phyloP scores from a whole-genome alignment of 2,888 invertebrate genomes.

The Elysia crispata region DNA sequence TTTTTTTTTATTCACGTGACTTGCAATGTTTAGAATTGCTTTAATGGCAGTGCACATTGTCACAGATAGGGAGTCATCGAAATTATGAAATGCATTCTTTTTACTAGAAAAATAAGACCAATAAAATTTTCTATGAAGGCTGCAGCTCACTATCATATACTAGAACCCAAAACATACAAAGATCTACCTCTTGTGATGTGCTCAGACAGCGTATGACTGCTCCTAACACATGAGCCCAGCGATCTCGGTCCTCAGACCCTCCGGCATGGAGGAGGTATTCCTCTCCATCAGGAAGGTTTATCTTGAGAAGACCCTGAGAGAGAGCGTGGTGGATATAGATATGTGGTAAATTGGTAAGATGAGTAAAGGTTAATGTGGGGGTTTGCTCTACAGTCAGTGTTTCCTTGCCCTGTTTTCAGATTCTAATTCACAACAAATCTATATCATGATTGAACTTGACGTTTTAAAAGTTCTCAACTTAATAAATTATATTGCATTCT shows the following conservation, averaged over 20 bases:
- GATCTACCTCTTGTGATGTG: conserved; percentile 42
- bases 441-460: background rate
- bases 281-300: conserved; percentile 65
- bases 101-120: too few species aligned
- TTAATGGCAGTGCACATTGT: too few species aligned
- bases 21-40: too few species aligned
- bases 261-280: conserved; percentile 68
- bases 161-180: background rate
- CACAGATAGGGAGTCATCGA: too few species aligned
- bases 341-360: too few species aligned
- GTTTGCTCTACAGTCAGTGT: background rate
- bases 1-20: too few species aligned
- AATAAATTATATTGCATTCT: background rate
- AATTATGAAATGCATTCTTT: too few species aligned
- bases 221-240: conserved; percentile 72
- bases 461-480: background rate
- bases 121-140: too few species aligned
- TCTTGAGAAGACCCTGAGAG: conserved; percentile 64
- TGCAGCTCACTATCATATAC: background rate
- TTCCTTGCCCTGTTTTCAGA: background rate
- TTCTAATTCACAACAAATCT: background rate
- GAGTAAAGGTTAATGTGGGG: too few species aligned
- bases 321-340: too few species aligned
- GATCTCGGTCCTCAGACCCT: conserved; percentile 66
- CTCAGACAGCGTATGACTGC: conserved; percentile 68